Percentiles rank a stretch among this genome's conserved stretches.
These are phyloP conservation scores for Aegotheles bennettii DNA, from an alignment of 2,113 vertebrate species.

Conservation along the genomic window DNA sequence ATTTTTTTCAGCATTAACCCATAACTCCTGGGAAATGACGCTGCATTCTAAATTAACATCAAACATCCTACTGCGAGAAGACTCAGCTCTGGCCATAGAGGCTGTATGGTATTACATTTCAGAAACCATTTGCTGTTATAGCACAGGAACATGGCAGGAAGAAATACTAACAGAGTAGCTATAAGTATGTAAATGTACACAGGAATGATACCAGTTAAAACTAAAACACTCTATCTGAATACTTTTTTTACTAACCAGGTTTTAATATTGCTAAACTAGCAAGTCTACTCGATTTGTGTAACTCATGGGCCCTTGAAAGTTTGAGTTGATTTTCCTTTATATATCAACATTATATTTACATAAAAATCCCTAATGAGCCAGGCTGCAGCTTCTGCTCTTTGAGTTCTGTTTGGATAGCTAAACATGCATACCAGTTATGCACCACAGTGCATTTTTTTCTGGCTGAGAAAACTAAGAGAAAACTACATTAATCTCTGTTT, in stretches of 20 bases:
- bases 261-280: not conserved
- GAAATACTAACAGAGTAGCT: not conserved
- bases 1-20: slow-evolving; percentile 42
- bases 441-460: not conserved
- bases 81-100: not conserved
- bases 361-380: not conserved
- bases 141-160: not conserved
- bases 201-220: not conserved
- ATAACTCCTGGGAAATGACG: slow-evolving; percentile 40
- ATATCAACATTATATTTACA: not conserved
- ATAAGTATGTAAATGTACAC: not conserved
- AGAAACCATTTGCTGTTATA: not conserved
- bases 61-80: not conserved
- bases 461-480: not conserved
- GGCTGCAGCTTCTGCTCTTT: not conserved
- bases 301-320: not conserved
- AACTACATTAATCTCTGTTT: not conserved
- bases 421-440: not conserved
- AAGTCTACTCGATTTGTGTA: not conserved
- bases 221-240: not conserved
- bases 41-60: slow-evolving; percentile 1
- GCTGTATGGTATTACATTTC: not conserved
- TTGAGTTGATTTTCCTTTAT: not conserved
- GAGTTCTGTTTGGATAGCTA: not conserved
- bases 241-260: not conserved